These are phyloP conservation scores for Drosophila trapezifrons DNA, from an alignment of 1,140 invertebrate genomes.

Conservation along the genomic window DNA sequence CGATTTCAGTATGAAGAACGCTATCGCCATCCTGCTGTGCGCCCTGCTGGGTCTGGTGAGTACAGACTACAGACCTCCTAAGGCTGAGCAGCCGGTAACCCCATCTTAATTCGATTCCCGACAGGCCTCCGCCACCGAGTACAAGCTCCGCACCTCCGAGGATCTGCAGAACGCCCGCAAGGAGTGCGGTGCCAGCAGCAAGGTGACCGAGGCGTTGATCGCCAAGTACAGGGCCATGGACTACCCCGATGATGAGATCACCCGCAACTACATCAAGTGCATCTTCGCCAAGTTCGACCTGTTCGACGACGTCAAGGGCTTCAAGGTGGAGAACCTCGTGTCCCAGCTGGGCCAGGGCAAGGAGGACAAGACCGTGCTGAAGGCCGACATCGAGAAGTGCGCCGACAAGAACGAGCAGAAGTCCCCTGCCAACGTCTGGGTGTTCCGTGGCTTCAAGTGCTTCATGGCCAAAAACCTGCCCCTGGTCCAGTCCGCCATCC, in stretches of 20 bases:
- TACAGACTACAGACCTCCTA: not conserved
- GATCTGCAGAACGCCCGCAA: conserved; percentile 75
- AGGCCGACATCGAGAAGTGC: conserved; percentile 78
- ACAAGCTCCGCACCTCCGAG: conserved; percentile 78
- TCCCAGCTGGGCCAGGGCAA: conserved; percentile 78
- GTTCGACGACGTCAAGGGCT: conserved; percentile 78
- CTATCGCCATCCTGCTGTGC: conserved; percentile 69
- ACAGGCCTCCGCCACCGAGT: conserved; percentile 73
- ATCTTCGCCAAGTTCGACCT: conserved; percentile 81
- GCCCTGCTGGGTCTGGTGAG: conserved; percentile 75
- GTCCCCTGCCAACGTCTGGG: conserved; percentile 72
- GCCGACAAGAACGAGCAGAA: conserved; percentile 83
- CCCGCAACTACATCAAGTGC: conserved; percentile 82
- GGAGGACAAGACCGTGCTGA: conserved; percentile 66
- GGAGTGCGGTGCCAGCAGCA: conserved; percentile 72
- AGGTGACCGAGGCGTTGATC: conserved; percentile 72
- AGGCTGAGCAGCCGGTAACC: not conserved
- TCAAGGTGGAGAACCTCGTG: conserved; percentile 77
- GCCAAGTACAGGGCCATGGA: conserved; percentile 82
- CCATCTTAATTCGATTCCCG: not conserved
- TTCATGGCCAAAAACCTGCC: conserved; percentile 80
- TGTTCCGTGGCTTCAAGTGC: conserved; percentile 82
- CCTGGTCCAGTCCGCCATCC: conserved; percentile 76
- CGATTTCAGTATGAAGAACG: conserved; percentile 66
- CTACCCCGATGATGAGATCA: conserved; percentile 83